phyloP scores from a whole-genome alignment of 2,113 vertebrate genomes.

The Ivindomyrus marchei region DNA sequence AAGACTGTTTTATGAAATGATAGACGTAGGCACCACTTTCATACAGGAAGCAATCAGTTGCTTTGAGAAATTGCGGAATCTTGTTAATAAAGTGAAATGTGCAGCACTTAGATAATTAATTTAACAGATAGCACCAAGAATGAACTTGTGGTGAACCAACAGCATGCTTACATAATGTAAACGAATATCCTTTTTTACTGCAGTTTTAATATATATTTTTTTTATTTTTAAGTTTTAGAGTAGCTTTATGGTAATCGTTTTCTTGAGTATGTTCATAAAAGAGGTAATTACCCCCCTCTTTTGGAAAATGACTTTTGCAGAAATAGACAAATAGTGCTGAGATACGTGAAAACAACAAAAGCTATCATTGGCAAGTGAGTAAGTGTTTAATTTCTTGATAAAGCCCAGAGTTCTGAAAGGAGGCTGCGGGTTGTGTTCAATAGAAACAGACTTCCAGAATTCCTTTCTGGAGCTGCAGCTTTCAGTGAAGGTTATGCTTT shows the following conservation, averaged over 20 bases:
- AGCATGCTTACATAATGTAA: background rate
- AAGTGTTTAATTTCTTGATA: background rate
- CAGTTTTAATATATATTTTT: background rate
- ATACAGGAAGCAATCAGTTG: background rate
- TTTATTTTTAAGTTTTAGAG: background rate
- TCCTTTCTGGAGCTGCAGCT: background rate
- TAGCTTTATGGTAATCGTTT: conserved; percentile 5
- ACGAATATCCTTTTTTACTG: background rate
- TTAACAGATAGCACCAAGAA: background rate
- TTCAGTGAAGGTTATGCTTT: background rate
- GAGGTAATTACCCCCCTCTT: background rate
- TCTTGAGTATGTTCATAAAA: background rate
- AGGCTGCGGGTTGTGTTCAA: background rate
- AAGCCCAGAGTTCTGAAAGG: background rate
- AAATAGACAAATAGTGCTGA: conserved; percentile 1
- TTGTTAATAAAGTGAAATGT: background rate
- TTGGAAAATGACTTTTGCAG: background rate
- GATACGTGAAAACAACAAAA: background rate
- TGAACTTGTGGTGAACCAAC: background rate
- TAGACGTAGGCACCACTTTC: background rate
- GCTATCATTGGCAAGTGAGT: background rate
- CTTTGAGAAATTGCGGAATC: background rate
- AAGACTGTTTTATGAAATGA: background rate
- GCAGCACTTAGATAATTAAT: background rate
- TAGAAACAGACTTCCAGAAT: background rate